These are phyloP conservation scores for Hylia prasina DNA, from an alignment of 2,113 vertebrate species.

Conservation along the genomic window DNA sequence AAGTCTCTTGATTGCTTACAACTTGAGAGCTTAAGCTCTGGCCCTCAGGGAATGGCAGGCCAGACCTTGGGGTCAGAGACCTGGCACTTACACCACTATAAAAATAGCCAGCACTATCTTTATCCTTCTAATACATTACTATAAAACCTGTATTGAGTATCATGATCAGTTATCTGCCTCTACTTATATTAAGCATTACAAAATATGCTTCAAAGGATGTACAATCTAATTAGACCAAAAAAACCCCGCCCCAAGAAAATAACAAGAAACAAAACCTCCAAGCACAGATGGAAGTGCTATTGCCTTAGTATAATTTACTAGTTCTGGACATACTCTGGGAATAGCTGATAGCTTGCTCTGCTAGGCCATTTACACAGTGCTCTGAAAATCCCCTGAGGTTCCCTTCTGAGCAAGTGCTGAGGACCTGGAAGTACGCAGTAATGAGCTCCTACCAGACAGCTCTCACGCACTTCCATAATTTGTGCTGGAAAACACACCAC, in stretches of 20 bases:
- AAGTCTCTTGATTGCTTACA: neutral
- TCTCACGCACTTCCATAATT: neutral
- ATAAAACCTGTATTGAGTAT: neutral
- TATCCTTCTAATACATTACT: neutral
- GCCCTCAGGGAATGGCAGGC: neutral
- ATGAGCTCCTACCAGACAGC: neutral
- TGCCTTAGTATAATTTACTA: neutral
- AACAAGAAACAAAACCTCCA: neutral
- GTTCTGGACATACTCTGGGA: neutral
- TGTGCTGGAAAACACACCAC: neutral
- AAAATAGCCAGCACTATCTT: conserved; percentile 7
- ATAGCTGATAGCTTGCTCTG: neutral
- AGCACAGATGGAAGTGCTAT: neutral
- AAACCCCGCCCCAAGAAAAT: rapidly evolving
- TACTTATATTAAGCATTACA: neutral
- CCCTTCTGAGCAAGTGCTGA: neutral
- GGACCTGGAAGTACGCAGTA: neutral
- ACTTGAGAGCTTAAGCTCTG: neutral
- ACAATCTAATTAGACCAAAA: neutral
- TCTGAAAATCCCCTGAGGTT: neutral
- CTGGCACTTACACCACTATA: neutral
- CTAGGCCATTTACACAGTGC: neutral
- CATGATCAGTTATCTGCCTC: neutral
- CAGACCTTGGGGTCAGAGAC: neutral
- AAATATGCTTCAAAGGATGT: neutral